These are phyloP conservation scores for Ciconia nigra DNA, from an alignment of 2,797 vertebrate species.

Conservation along the genomic window DNA sequence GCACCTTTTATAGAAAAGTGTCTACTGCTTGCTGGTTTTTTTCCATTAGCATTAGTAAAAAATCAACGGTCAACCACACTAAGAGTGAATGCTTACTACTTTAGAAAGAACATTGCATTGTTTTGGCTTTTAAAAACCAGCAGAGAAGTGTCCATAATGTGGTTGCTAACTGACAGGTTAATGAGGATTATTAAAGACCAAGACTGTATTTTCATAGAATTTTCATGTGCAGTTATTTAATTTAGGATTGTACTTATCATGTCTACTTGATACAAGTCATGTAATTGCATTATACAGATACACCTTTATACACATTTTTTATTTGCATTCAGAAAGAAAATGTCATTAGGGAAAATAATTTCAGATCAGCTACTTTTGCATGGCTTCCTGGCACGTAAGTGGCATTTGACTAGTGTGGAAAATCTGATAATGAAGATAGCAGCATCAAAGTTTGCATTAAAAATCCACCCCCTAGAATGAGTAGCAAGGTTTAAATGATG, in stretches of 20 bases:
- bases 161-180: neutral
- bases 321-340: slow-evolving; percentile 33
- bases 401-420: neutral
- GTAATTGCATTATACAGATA: neutral
- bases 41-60: neutral
- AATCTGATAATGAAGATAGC: neutral
- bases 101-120: neutral
- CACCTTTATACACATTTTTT: neutral
- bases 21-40: neutral
- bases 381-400: neutral
- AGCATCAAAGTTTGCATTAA: neutral
- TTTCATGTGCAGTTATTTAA: neutral
- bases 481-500: neutral
- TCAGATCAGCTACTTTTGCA: neutral
- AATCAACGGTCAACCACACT: neutral
- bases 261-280: neutral
- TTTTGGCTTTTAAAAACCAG: neutral
- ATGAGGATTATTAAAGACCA: neutral
- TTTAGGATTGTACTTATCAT: neutral
- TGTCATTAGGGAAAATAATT: neutral
- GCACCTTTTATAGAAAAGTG: neutral
- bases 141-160: neutral
- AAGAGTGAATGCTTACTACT: neutral
- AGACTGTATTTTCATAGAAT: neutral
- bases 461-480: neutral